Evolutionary conservation across 2,113 vertebrate species (phyloP), one percentile per base, ranked within the genome.

Genomic region (Neotragus moschatus): DNA sequence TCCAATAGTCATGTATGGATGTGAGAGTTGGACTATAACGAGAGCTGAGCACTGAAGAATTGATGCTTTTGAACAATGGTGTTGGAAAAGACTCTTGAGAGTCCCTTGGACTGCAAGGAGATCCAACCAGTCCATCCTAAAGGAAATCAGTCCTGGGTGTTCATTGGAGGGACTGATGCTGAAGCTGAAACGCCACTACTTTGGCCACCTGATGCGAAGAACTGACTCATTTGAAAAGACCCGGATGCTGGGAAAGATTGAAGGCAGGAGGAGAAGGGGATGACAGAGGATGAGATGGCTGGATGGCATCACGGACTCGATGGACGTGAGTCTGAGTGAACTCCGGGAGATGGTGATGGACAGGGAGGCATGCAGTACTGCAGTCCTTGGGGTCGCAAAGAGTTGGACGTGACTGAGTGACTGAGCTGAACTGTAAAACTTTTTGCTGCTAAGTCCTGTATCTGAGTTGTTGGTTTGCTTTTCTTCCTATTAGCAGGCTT

Each of bases 401-500:
- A 73, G 36, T 2, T 0, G 2, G 36, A 39, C 21, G 13, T 0
- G 21, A 39, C 66, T 39, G 1, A 23, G 36, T 1, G 66, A 6
- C 36, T 39, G 66, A 12, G 11, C n/a, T 11, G n/a, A 70, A 73
- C 66, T 96, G 21, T 77, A 19, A 51, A 66, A n/a, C 6, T 4
- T 92, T 89, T 92, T 80, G 17, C 36, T 79, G 55, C 49, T 61
- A 73, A 60, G 13, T 91, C 36, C 9, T 70, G 16, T 63, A 28
- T 39, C 23, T 66, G 58, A 92, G 43, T 55, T 8, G 58, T 33
- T 91, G 30, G 36, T 39, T 14, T 43, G n/a, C 9, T 53, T 90
- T 86, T 89, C 4, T 3, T 28, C 12, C 85, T 75, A 47, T 91
- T 91, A 51, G 8, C 1, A 39, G 9, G 19, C 3, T 26, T n/a